Base-by-base conservation (phyloP, 2,113 vertebrate species). In the Trogon melanurus region DNA sequence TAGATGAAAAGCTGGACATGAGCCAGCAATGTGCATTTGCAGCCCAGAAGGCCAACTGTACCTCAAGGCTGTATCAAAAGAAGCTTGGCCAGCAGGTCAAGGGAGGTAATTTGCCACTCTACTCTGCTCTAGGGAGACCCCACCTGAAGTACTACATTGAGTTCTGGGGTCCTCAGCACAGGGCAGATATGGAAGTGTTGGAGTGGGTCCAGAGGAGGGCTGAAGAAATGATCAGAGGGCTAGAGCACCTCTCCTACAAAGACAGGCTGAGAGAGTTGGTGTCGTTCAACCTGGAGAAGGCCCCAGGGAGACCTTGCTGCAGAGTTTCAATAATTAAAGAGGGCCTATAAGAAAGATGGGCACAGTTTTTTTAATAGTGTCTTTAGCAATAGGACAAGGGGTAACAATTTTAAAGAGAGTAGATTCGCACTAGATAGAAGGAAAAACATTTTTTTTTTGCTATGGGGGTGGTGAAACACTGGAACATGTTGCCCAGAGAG, bases 11-110 rank as follows among this genome's bases (percentile, higher is more conserved):
- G 3, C 18, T 66, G 32, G 25, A 34, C 20, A 36, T 56, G 38
- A 56, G 19, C 5, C 3, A 2, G 10, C 18, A 56, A 7, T 23
- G 15, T 25, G 20, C 1, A 1, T 51, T 67, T 1, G 0, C 20
- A 29, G 11, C 7, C 32, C 25, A 67, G 32, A 56, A 80, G 8
- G 32, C 51, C 19, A 47, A 12, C 11, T 0, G 1, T 23, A 30
- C 18, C 18, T 25, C 25, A 30, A 51, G 38, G 20, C 16, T 29
- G 32, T 12, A 66, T 36, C 41, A 19, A 25, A 30, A 80, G 32
- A 8, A 67, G 32, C 0, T 0, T 47, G 78, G 9, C 25, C 25
- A 47, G 18, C 5, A 60, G 14, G 5, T n/a, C 0, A 2, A 83
- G 19, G 30, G 23, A 44, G 7, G 32, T 36, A 16, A 36, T 80